Base-by-base conservation (phyloP, 2,888 invertebrate species). In the Atrina japonica region DNA sequence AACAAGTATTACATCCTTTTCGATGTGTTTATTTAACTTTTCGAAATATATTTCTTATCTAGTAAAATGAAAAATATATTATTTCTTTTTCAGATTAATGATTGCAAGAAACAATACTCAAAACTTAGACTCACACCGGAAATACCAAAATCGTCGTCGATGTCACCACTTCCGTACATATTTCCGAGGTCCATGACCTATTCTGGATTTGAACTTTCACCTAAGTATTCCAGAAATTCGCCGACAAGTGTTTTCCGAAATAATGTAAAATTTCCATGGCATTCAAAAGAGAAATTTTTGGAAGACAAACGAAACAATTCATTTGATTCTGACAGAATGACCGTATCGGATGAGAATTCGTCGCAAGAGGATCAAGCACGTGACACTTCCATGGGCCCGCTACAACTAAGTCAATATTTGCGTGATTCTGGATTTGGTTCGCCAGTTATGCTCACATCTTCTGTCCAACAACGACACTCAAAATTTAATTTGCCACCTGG, bases 391-490 rank as follows among this genome's bases (percentile, higher is more conserved):
- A 74, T 82, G 64, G 77, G 80, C 43, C 75, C 83, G 5, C 70
- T 76, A 27, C 64, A 75, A 61, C 56, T 84, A 30, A 71, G 75
- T 23, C 75, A 81, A 47, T 74, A 83, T 73, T 74, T 84, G 59
- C 73, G 74, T 45, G 67, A 75, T 30, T 69, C 66, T 14, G 84
- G 83, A 3, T 72, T 77, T 21, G 81, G 82, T 1, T 59, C 74
- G 18, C 83, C 84, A 0, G 35, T 70, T 3, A 47, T 81, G 41
- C 55, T 81, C 23, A 71, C 74, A 23, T 71, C 78, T 9, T 66
- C 66, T 18, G 73, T 75, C 11, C 70, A 71, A 35, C 70, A 77
- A 35, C 63, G 70, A 25, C 41, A 63, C 21, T 60, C 75, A 25
- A 70, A 73, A 65, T 55, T 45, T 25, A 47, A 55, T 27, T 68